phyloP scores from a whole-genome alignment of 2,888 invertebrate species.

The Athalia circularis region DNA sequence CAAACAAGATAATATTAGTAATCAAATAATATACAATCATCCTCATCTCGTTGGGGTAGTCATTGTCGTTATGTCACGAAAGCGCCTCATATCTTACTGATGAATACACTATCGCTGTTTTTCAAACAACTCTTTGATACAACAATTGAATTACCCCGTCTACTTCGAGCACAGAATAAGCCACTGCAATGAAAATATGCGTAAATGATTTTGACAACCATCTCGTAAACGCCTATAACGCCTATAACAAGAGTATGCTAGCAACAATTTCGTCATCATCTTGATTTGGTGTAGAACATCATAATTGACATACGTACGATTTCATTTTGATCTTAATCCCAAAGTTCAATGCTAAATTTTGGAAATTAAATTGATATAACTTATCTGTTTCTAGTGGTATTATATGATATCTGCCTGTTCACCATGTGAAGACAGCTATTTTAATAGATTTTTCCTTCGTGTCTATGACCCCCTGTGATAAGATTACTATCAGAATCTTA shows the following conservation, averaged over 20 bases:
- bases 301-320: background rate
- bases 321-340: no score
- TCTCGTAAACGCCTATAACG: background rate
- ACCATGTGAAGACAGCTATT: background rate
- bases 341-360: no score
- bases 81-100: slow-evolving; percentile 55
- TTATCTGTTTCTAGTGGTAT: background rate
- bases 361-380: background rate
- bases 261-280: no score
- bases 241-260: background rate
- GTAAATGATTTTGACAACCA: background rate
- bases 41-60: slow-evolving; percentile 45
- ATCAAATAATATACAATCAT: slow-evolving; percentile 45
- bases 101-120: slow-evolving; percentile 36
- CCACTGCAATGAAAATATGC: slow-evolving; percentile 7
- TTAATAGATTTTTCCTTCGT: background rate
- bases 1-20: slow-evolving; percentile 54
- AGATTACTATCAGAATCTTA: slow-evolving; percentile 16
- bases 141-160: slow-evolving; percentile 20
- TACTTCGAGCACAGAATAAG: background rate
- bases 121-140: slow-evolving; percentile 1
- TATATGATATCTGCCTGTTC: background rate
- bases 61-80: slow-evolving; percentile 56
- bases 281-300: background rate
- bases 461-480: background rate